Base-by-base conservation (phyloP, 2,797 vertebrate genomes). In the Cygnus olor region DNA sequence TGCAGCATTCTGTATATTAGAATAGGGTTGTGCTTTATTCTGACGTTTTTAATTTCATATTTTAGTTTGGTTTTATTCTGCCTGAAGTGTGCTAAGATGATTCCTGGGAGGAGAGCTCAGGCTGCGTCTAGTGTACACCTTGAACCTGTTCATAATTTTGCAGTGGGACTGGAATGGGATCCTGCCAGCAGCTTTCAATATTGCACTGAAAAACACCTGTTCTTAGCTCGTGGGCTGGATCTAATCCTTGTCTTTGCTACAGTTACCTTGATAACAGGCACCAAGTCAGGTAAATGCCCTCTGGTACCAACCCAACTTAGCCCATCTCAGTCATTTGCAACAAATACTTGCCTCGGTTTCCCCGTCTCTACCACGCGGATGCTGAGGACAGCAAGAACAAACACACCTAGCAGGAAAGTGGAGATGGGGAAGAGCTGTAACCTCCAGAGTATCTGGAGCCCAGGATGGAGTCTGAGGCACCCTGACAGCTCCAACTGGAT, bases 11-110 rank as follows among this genome's bases (percentile, higher is more conserved):
- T 53, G 1, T 85, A 0, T 51, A 44, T 83, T 74, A 85, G 16
- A 69, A 18, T 18, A 57, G 16, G 77, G 3, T 27, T 2, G 20
- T 80, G 2, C 20, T 66, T 57, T 57, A 5, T 28, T 70, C 0
- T 10, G 11, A 8, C 14, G 22, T 54, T 56, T 22, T 6, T 24
- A 3, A 9, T 61, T 40, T 70, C 0, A 1, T 64, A 4, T 36
- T 79, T 87, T 64, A 10, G 15, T 51, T 90, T 44, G 32, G 2
- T 64, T 93, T 87, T 73, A 18, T 82, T 82, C 49, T 92, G 57
- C 10, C 42, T 68, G 22, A 66, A 25, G 27, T 68, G 11, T 70
- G 42, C 27, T 47, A 28, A 69, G 38, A 16, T 32, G 32, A 5
- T 68, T 79, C 9, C 5, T 70, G 51, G 20, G 16, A 28, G 16